Base-by-base conservation (phyloP, 2,888 invertebrate genomes). In the Halictus ligatus region DNA sequence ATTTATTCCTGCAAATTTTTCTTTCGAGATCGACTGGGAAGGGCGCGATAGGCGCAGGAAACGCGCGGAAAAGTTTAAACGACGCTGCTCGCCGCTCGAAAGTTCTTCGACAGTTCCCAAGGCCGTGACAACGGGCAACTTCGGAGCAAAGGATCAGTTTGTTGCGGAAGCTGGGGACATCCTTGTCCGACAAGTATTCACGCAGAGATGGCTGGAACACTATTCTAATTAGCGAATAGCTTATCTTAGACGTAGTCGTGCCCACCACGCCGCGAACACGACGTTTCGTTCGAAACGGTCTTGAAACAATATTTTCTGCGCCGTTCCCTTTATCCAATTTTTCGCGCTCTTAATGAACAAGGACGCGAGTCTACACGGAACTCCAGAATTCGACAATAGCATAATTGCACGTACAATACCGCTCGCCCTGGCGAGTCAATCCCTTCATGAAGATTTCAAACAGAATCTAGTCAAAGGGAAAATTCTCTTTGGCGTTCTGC, bases 61-160 rank as follows among this genome's bases (percentile, higher is more conserved):
- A 8, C 67, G 35, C 67, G 67, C 67, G 35, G 67, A 18, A n/a
- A 79, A 81, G 72, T 81, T 80, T 73, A 1, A 67, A 35, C 29
- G 25, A 29, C 21, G 72, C 48, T 48, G 46, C 71, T 54, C 58
- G 46, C 60, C 25, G 46, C 58, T 54, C 71, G 46, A n/a, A 40
- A n/a, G n/a, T n/a, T n/a, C n/a, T n/a, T n/a, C 13, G 25, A 75
- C 67, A 46, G 71, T 72, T 72, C 46, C 79, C 60, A 72, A 40
- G 58, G 78, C 58, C 67, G 35, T 43, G 69, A 54, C 67, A 78
- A 78, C 67, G 50, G 48, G 8, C 67, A 80, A 80, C 54, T 54
- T 64, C 2, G 43, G 18, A 25, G 4, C n/a, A n/a, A 10, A 50
- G 54, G 58, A 71, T 35, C 46, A 81, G 78, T 78, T 81, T 71